A percentile compares a stretch with the other conserved stretches of the same genome.
Evolutionary conservation across 2,113 vertebrate genomes (phyloP).

Genomic region (Semnornis frantzii): DNA sequence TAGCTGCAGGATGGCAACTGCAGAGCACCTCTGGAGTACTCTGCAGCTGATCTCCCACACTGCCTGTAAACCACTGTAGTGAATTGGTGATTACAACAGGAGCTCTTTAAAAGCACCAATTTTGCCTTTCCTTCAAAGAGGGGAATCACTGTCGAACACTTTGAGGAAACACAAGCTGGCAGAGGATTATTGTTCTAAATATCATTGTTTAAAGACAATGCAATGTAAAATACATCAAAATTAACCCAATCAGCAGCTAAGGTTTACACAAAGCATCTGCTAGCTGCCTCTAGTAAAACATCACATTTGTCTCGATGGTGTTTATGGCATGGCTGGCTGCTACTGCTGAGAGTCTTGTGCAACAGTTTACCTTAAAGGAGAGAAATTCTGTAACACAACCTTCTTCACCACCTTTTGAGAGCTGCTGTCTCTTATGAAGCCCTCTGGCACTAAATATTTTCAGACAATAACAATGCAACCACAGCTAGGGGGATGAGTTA

Average conservation of each 20-base stretch:
- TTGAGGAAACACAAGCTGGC: neutral
- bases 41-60: conserved; percentile 37
- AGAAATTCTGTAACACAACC: neutral
- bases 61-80: neutral
- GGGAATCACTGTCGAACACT: neutral
- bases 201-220: neutral
- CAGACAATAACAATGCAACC: neutral
- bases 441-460: neutral
- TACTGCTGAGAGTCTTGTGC: neutral
- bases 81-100: neutral
- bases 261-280: conserved; percentile 41
- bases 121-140: neutral
- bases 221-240: neutral
- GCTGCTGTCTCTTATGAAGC: conserved; percentile 31
- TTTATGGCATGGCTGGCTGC: conserved; percentile 56
- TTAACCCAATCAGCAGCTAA: conserved; percentile 6
- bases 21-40: conserved; percentile 52
- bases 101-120: conserved; percentile 3
- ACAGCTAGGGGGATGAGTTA: neutral
- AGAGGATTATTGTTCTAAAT: conserved; percentile 28
- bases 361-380: conserved; percentile 34
- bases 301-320: conserved; percentile 21
- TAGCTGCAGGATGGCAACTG: conserved; percentile 49
- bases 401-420: conserved; percentile 8
- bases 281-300: conserved; percentile 44